Evolutionary conservation across 1,140 invertebrate species (phyloP), one percentile per base, ranked within the genome.

Genomic region (Euwallacea similis): DNA sequence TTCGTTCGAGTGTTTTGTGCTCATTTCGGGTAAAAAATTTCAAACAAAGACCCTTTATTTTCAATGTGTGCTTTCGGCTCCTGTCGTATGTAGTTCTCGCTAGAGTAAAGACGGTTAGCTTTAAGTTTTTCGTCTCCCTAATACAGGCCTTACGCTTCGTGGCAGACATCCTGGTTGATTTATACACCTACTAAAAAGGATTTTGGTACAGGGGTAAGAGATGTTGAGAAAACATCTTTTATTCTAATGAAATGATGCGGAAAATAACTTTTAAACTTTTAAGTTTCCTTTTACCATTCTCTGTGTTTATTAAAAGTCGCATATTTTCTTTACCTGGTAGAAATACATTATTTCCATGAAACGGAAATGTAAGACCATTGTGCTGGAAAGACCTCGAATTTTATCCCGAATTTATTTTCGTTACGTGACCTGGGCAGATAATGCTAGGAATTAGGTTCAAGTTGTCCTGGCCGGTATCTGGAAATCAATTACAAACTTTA

Each of bases 111-210:
- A 64, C 59, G 69, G 69, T 71, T 71, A 65, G 59, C 69, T 71
- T 64, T 59, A 71, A 66, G 54, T 71, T 71, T 71, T 71, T 60
- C 69, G 42, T 53, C 61, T 65, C 69, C 63, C 69, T 71, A 66
- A 64, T 65, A 66, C 59, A 71, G 62, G 69, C 69, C 63, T 66
- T 65, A 71, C 69, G 69, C 61, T 66, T 69, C 61, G 9, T 70
- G 65, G 73, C 68, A 72, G 74, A 64, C 69, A 73, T 74, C 75
- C 69, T 63, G 63, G 64, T 74, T 78, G 77, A 79, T 79, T 79
- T 79, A 79, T 79, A 66, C 73, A 77, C 74, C 75, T 78, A 77
- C 75, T 79, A 78, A 79, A 79, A 76, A 76, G 74, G 72, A 74
- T 75, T 75, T 77, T 75, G 65, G 74, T 75, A 74, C 71, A 68